A percentile compares a stretch with the other conserved stretches of the same genome.
These are phyloP conservation scores for Mungos mungo DNA, from an alignment of 2,113 vertebrate genomes.

Conservation along the genomic window DNA sequence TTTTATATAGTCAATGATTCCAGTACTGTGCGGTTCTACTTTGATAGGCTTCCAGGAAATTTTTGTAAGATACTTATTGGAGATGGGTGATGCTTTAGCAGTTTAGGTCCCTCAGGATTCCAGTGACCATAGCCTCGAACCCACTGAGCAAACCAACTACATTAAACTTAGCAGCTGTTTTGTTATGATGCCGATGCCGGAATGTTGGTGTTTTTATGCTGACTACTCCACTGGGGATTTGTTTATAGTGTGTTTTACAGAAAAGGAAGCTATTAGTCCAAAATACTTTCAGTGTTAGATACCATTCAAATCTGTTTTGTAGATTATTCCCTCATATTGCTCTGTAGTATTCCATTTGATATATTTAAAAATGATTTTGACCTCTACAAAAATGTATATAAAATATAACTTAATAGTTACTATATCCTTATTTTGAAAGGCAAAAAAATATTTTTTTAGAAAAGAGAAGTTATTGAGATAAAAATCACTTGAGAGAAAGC, in stretches of 20 bases:
- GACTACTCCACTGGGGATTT: background rate
- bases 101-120: background rate
- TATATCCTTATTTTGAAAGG: background rate
- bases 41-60: background rate
- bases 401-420: background rate
- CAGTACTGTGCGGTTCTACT: background rate
- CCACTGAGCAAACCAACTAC: background rate
- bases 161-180: background rate
- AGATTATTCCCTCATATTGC: background rate
- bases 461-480: background rate
- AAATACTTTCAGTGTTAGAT: background rate
- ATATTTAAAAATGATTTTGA: background rate
- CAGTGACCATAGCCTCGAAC: background rate
- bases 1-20: background rate
- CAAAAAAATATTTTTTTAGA: background rate
- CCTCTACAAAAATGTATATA: background rate
- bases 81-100: background rate
- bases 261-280: background rate
- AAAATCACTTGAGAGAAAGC: background rate
- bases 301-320: background rate
- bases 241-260: background rate
- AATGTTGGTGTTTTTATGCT: background rate
- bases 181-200: background rate
- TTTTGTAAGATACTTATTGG: background rate
- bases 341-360: background rate